phyloP scores from a whole-genome alignment of 2,113 vertebrate genomes.

The Otis tarda region DNA sequence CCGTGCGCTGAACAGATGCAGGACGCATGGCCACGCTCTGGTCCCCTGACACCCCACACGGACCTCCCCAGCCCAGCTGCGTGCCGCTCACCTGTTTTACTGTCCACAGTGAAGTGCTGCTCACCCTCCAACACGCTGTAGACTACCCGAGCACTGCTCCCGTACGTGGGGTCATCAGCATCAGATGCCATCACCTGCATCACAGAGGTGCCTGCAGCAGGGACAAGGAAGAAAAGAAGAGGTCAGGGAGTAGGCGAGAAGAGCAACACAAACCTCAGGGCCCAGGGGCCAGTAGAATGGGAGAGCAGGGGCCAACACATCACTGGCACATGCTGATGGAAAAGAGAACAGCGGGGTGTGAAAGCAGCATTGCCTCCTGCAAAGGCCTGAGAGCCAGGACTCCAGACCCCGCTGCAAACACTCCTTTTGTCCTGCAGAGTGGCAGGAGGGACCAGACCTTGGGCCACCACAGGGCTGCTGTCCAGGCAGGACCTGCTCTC shows the following conservation, averaged over 20 bases:
- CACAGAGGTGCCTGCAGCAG: slow-evolving; percentile 89
- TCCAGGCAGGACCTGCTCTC: background rate
- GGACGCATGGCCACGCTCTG: fast-evolving
- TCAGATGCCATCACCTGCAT: slow-evolving; percentile 97
- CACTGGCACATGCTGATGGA: background rate
- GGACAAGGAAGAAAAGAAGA: background rate
- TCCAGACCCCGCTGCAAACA: background rate
- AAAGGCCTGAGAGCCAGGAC: background rate
- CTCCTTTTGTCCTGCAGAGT: background rate
- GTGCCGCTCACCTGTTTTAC: slow-evolving; percentile 86
- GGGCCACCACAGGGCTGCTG: background rate
- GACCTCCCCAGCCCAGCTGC: background rate
- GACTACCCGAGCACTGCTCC: slow-evolving; percentile 92
- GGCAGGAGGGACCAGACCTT: background rate
- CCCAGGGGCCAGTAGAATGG: background rate
- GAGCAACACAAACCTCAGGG: background rate
- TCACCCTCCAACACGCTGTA: slow-evolving; percentile 97
- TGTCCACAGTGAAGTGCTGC: slow-evolving; percentile 92
- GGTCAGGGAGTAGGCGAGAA: background rate
- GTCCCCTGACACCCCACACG: fast-evolving
- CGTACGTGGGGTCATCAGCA: slow-evolving; percentile 93
- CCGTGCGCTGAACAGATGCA: fast-evolving
- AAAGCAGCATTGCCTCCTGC: background rate
- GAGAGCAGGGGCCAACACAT: background rate
- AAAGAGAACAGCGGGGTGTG: background rate